Conservation (phyloP, 2,888 invertebrate genomes). For the Euzetes globulus region DNA sequence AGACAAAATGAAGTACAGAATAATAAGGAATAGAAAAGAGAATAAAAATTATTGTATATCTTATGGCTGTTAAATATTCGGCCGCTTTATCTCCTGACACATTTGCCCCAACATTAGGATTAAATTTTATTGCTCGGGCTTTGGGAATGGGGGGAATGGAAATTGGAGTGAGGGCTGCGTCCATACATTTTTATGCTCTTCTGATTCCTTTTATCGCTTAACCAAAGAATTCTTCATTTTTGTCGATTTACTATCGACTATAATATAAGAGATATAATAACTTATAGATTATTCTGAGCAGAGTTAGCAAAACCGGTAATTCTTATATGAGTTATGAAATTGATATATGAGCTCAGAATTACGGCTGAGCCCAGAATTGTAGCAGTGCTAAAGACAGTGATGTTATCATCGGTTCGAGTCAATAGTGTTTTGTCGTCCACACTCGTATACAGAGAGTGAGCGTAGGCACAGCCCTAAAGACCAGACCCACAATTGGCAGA, state of each 20-base stretch:
- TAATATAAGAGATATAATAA: background rate
- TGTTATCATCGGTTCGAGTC: conserved; percentile 3
- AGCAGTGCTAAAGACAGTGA: background rate
- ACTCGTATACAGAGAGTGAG: background rate
- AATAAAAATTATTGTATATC: background rate
- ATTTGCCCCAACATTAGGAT: conserved; percentile 17
- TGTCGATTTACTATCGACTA: background rate
- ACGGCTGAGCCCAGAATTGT: background rate
- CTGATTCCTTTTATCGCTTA: background rate
- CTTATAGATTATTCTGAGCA: background rate
- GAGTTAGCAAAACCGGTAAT: background rate
- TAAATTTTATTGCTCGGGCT: conserved; percentile 18
- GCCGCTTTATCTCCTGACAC: background rate
- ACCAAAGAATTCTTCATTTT: background rate
- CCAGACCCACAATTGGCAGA: conserved; percentile 10
- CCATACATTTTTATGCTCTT: background rate
- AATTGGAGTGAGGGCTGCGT: background rate
- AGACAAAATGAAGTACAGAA: background rate
- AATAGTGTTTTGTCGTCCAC: conserved; percentile 11
- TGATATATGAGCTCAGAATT: conserved; percentile 6
- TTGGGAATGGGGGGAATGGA: background rate
- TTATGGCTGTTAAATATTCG: background rate
- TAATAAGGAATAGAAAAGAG: background rate
- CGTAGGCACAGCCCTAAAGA: background rate
- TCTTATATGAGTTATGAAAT: conserved; percentile 17